A percentile compares a stretch with the other conserved stretches of the same genome.
Conservation (phyloP, 2,888 invertebrate genomes). For the Caprella mutica region DNA sequence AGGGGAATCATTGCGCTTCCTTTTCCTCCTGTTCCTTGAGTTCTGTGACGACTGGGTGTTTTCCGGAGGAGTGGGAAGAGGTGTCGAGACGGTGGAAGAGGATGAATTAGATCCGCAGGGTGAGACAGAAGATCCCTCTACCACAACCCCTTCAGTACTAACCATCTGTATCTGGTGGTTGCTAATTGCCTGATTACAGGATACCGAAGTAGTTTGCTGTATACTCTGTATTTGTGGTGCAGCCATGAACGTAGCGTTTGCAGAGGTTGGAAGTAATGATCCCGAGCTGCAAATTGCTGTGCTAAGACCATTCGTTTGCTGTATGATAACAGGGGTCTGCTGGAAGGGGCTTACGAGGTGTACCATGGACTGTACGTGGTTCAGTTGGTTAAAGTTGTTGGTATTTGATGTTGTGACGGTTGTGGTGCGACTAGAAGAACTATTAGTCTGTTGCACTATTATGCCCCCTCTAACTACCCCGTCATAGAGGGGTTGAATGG, state of each 20-base stretch:
- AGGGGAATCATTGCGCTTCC: slow-evolving; percentile 25
- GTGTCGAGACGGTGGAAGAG: slow-evolving; percentile 29
- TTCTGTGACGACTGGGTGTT: slow-evolving; percentile 22
- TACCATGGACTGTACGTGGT: slow-evolving; percentile 37
- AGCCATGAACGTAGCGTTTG: slow-evolving; percentile 1
- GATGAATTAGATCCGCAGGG: slow-evolving; percentile 22
- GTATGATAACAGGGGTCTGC: slow-evolving; percentile 31
- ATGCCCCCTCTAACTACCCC: slow-evolving; percentile 7
- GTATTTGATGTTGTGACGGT: slow-evolving; percentile 24
- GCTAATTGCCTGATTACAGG: slow-evolving; percentile 7
- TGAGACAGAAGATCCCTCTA: slow-evolving; percentile 19
- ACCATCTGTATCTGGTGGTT: slow-evolving; percentile 31
- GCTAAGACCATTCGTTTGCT: slow-evolving; percentile 22
- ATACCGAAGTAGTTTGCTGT: slow-evolving; percentile 1
- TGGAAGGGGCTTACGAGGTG: slow-evolving; percentile 59
- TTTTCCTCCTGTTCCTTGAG: slow-evolving; percentile 22
- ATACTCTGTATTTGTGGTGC: no score
- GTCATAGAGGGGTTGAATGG: slow-evolving; percentile 5
- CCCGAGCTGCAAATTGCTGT: slow-evolving; percentile 22
- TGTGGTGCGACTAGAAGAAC: slow-evolving; percentile 10
- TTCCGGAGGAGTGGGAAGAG: slow-evolving; percentile 29
- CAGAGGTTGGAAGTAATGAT: slow-evolving; percentile 12
- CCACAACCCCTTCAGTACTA: slow-evolving; percentile 23
- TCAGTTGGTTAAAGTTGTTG: slow-evolving; percentile 23
- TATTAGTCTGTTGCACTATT: background rate